Conservation (phyloP, 2,113 vertebrate species). For the Nerophis lumbriciformis region DNA sequence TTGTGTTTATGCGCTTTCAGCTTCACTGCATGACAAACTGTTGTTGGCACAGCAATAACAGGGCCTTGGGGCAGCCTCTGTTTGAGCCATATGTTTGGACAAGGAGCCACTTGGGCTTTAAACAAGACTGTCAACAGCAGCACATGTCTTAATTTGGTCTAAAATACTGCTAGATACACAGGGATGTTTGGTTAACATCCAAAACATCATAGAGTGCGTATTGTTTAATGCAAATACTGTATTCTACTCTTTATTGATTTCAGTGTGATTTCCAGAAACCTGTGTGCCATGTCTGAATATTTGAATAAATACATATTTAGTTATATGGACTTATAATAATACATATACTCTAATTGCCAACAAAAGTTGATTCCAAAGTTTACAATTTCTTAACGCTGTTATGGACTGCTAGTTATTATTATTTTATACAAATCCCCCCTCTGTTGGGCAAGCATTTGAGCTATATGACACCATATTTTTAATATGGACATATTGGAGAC, state of each 20-base stretch:
- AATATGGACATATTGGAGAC: background rate
- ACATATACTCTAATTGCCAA: too few relatives aligned
- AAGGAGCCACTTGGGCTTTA: conserved; percentile 62
- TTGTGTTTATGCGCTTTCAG: conserved; percentile 69
- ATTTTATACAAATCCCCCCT: background rate
- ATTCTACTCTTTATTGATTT: background rate
- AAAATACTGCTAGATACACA: conserved; percentile 33
- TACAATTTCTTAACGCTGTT: too few relatives aligned
- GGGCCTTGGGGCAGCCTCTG: conserved; percentile 63
- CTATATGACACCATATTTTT: conserved; percentile 6
- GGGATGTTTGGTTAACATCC: conserved; percentile 12
- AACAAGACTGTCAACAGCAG: conserved; percentile 53
- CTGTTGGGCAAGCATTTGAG: too few relatives aligned
- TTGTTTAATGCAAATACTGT: conserved; percentile 7
- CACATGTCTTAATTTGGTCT: conserved; percentile 37
- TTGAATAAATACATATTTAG: too few relatives aligned
- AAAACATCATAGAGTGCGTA: conserved; percentile 8
- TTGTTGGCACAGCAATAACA: conserved; percentile 71
- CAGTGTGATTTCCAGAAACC: background rate
- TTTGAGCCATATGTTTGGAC: conserved; percentile 73
- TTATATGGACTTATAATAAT: too few relatives aligned
- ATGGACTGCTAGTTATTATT: background rate
- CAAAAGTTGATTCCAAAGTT: too few relatives aligned
- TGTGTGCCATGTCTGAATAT: too few relatives aligned
- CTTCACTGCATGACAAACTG: conserved; percentile 70